Percentiles rank a stretch among this genome's conserved stretches.
phyloP scores from a whole-genome alignment of 2,797 vertebrate genomes.

The Neostethus bicornis region DNA sequence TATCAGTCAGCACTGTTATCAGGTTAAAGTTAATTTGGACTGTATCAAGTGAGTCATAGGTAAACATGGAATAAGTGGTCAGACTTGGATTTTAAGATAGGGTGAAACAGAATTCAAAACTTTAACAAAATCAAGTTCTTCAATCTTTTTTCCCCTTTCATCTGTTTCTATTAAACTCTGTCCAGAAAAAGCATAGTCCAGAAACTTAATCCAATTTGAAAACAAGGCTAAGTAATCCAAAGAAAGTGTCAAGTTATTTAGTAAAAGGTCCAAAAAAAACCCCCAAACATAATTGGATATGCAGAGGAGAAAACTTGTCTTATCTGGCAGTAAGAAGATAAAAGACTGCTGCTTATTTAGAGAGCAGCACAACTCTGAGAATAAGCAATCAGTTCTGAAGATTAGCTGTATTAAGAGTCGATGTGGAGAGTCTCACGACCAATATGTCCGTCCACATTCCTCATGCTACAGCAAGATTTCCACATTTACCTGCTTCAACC shows the following conservation, averaged over 20 bases:
- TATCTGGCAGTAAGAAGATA: too few species aligned
- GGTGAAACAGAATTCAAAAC: background rate
- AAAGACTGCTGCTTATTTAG: too few species aligned
- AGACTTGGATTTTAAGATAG: background rate
- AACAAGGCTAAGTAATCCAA: too few species aligned
- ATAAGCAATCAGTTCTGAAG: too few species aligned
- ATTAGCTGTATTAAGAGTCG: background rate
- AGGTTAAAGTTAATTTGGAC: background rate
- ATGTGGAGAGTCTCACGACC: background rate
- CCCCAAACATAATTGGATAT: background rate
- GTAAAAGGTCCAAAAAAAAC: background rate
- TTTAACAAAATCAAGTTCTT: background rate
- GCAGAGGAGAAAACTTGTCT: too few species aligned
- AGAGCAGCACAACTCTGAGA: too few species aligned
- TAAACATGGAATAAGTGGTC: background rate
- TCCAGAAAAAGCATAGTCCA: background rate
- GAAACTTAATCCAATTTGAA: background rate
- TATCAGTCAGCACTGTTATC: too few species aligned
- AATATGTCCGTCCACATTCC: background rate
- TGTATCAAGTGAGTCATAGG: background rate
- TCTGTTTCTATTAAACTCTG: background rate
- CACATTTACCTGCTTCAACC: too few species aligned
- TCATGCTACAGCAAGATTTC: too few species aligned
- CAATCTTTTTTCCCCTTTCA: too few species aligned
- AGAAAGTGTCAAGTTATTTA: too few species aligned